Evolutionary conservation across 2,113 vertebrate species (phyloP).

Genomic region (Acrocephalus kingi): DNA sequence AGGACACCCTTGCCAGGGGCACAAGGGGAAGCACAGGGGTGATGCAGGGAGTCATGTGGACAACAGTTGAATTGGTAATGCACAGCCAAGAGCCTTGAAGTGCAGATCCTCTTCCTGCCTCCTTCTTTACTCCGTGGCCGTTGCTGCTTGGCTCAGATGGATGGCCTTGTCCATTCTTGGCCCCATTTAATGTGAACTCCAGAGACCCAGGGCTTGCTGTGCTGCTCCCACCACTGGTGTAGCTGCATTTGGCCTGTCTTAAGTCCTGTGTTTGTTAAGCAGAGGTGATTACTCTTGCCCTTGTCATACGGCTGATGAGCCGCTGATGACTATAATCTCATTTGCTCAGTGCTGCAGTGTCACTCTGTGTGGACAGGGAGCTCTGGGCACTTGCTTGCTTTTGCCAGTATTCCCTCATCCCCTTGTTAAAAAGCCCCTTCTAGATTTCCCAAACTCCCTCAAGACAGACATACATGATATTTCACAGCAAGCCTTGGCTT

Average conservation of each 20-base stretch:
- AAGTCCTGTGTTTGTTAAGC: not conserved
- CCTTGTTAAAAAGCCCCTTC: not conserved
- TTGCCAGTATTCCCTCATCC: not conserved
- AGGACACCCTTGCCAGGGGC: not conserved
- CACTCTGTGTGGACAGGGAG: not conserved
- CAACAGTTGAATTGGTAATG: not conserved
- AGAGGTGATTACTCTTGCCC: not conserved
- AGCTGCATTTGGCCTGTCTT: not conserved
- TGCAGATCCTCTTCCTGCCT: not conserved
- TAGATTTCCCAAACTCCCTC: not conserved
- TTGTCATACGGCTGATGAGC: not conserved
- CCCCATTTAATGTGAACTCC: not conserved
- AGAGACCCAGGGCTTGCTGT: rapidly evolving
- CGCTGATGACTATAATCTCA: not conserved
- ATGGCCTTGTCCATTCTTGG: not conserved
- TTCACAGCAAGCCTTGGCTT: not conserved
- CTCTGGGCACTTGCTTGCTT: not conserved
- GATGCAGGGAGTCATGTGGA: not conserved
- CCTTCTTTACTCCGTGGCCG: not conserved
- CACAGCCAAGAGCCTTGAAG: not conserved
- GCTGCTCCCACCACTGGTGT: not conserved
- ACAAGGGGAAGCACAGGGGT: not conserved
- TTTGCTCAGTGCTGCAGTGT: not conserved
- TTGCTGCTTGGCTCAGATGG: not conserved
- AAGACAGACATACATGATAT: not conserved